Conservation (phyloP, 2,113 vertebrate species). For the Empidonax traillii region DNA sequence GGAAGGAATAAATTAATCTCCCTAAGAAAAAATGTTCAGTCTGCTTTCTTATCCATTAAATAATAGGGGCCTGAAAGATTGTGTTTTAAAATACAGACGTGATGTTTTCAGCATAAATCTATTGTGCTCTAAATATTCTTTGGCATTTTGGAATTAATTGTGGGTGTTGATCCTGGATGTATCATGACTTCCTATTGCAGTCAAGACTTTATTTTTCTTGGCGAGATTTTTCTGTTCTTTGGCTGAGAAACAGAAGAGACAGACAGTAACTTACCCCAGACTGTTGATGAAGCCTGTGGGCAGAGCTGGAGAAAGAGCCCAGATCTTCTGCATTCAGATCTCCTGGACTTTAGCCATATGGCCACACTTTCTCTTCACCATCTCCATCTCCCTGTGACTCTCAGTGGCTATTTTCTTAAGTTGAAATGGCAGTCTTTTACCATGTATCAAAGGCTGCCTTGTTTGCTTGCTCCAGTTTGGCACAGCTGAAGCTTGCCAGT, state of each 20-base stretch:
- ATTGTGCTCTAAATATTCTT: neutral
- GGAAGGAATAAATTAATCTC: neutral
- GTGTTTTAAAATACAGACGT: neutral
- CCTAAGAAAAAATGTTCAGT: neutral
- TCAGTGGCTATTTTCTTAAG: neutral
- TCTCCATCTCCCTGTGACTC: neutral
- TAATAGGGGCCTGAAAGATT: neutral
- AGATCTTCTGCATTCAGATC: neutral
- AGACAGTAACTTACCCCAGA: neutral
- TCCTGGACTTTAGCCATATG: neutral
- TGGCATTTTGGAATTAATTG: neutral
- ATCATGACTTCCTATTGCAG: conserved; percentile 1
- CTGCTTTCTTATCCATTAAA: neutral
- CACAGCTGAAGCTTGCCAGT: neutral
- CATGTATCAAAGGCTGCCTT: neutral
- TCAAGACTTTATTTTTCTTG: conserved; percentile 20
- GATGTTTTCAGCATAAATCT: neutral
- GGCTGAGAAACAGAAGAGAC: neutral
- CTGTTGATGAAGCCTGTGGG: neutral
- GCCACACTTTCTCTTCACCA: neutral
- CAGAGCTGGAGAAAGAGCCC: neutral
- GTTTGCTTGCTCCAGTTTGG: neutral
- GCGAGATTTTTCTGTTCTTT: conserved; percentile 6
- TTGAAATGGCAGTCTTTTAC: neutral
- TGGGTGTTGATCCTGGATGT: neutral